Evolutionary conservation across 2,797 vertebrate species (phyloP).

Genomic region (Peromyscus attwateri): DNA sequence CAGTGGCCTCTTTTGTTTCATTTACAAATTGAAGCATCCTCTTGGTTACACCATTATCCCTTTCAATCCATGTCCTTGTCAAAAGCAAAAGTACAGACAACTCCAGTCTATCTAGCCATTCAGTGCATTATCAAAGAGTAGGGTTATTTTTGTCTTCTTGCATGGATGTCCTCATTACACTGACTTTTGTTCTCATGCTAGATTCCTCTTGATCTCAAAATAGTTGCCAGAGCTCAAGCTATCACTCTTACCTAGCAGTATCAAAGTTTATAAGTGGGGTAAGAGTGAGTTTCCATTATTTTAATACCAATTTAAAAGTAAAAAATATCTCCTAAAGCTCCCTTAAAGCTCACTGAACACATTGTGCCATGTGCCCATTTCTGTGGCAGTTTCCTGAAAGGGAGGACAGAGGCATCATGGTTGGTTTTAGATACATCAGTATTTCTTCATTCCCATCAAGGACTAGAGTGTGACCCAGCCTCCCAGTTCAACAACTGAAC

Average conservation of each 20-base stretch:
- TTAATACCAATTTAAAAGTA: neutral
- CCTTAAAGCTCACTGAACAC: neutral
- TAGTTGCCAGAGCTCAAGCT: conserved; percentile 7
- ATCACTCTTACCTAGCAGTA: neutral
- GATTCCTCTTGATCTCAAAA: conserved; percentile 38
- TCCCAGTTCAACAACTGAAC: neutral
- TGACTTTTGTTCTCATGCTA: conserved; percentile 32
- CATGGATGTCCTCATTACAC: neutral
- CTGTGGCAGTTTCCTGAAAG: neutral
- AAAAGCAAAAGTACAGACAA: neutral
- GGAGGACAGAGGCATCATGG: neutral
- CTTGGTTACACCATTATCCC: neutral
- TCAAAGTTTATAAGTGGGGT: conserved; percentile 1
- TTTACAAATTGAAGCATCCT: neutral
- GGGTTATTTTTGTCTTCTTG: neutral
- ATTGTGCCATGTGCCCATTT: neutral
- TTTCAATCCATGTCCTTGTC: neutral
- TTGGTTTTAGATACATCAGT: neutral
- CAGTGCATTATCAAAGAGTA: neutral
- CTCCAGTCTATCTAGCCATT: neutral
- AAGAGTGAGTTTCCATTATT: neutral
- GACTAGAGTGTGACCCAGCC: neutral
- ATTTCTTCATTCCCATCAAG: neutral
- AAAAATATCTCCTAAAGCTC: neutral
- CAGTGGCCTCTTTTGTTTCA: neutral